These are phyloP conservation scores for Oxytorus armatus DNA, from an alignment of 2,888 invertebrate genomes.

Conservation along the genomic window DNA sequence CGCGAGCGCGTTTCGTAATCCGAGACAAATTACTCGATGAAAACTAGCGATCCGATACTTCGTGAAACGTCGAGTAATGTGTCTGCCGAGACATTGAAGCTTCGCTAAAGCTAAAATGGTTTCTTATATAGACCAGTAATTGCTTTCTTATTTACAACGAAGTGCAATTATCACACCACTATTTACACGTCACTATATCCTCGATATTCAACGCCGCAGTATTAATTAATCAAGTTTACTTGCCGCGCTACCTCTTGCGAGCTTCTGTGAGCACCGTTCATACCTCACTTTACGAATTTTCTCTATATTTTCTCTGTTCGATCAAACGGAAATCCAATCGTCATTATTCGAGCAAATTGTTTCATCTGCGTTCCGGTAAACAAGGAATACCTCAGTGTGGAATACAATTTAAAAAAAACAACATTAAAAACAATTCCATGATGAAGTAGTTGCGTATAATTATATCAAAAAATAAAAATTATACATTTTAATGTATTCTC, in stretches of 20 bases:
- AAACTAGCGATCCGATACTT: constrained; percentile 20
- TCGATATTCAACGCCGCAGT: constrained; percentile 1
- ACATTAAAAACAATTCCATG: background rate
- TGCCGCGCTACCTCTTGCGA: background rate
- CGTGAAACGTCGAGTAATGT: constrained; percentile 24
- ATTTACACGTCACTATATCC: background rate
- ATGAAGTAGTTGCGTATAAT: no score
- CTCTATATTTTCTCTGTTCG: background rate
- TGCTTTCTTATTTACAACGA: constrained; percentile 44
- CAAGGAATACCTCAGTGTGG: background rate
- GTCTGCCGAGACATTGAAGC: constrained; percentile 22
- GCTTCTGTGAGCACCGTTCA: background rate
- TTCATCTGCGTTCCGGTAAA: background rate
- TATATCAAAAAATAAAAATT: no score
- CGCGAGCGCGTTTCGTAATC: constrained; percentile 36
- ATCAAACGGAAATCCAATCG: background rate
- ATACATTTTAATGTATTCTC: no score
- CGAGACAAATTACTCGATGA: constrained; percentile 51
- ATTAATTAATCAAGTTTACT: constrained; percentile 37
- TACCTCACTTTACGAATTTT: background rate
- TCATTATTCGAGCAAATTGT: background rate
- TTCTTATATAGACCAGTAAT: constrained; percentile 13
- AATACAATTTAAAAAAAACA: background rate
- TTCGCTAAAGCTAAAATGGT: background rate
- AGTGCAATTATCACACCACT: no score